Base-by-base conservation (phyloP, 2,888 invertebrate genomes). In the Monochamus alternatus region DNA sequence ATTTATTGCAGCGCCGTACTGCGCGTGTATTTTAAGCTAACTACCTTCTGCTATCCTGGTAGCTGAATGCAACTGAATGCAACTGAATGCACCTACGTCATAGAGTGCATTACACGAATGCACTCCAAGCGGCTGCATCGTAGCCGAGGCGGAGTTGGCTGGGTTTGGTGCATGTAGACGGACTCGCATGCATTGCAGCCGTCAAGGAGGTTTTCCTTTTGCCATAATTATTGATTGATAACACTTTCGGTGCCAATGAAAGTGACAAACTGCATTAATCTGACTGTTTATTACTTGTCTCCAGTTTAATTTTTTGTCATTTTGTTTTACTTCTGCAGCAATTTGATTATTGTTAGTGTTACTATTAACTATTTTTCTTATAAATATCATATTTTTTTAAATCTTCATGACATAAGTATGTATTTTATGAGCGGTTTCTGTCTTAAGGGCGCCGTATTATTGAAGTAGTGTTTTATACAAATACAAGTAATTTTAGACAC, bases 91-190 rank as follows among this genome's bases (percentile, higher is more conserved):
- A 71, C 80, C 83, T 81, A 86, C 86, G 86, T 86, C 85, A 85
- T 74, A 47, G 80, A 82, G 67, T 85, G 84, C 84, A 85, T 75
- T 83, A 82, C 84, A 83, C 47, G 70, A 73, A 68, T 79, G 80
- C 78, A 80, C 73, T 58, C 72, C 70, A 71, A 22, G 30, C 32
- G 14, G 14, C n/a, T 52, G 55, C n/a, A 10, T 22, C 47, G 62
- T 30, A 9, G 51, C 22, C 59, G 22, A n/a, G 68, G 30, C 38
- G 5, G 51, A 51, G 63, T 44, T 63, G 71, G 71, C 71, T n/a
- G 32, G n/a, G 55, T 68, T 31, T 90, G 92, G 93, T 92, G 90
- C 91, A 91, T 90, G 84, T 80, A 32, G 62, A 52, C 31, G 55
- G 47, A 14, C 44, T 10, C 47, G 52, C 44, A 52, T 71, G 71